Evolutionary conservation across 2,888 invertebrate genomes (phyloP), one percentile per base, ranked within the genome.

Genomic region (Diarsia dahlii): DNA sequence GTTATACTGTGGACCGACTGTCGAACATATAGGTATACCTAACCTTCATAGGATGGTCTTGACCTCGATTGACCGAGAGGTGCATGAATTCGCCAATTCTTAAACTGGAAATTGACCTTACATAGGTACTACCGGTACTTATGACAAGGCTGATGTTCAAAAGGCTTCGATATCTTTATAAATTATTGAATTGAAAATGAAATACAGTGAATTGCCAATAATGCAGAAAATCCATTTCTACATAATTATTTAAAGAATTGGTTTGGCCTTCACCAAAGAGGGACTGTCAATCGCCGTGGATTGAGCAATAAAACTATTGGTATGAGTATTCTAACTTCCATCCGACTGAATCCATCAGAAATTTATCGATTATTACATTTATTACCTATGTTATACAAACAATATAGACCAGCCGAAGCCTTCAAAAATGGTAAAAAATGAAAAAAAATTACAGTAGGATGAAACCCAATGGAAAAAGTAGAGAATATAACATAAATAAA

Each of bases 21-120:
- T 23, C 18, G n/a, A 58, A 18, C 13, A 39, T 34, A 39, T 45
- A 45, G 28, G 28, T 28, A 28, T 28, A 28, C 28, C 28, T 28
- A 28, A 46, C 71, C 71, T 78, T 71, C 64, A 13, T 46, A 48
- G 46, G n/a, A 62, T 58, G 50, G 18, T 28, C 78, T 28, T 78
- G 78, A 78, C 54, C 78, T 64, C 46, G 46, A 65, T 28, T 78
- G 77, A 78, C 65, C 78, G 23, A 28, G 23, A 56, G 23, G 23
- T 23, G n/a, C 48, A 34, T 28, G 39, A 20, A 78, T 71, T 78
- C 39, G 65, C 71, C 52, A 60, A 12, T 70, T 58, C 20, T 65
- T 65, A 52, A 3, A 70, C 23, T 52, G 58, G 13, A 60, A 39
- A 20, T n/a, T 71, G 46, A 60, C 65, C 78, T 65, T 34, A 60